These are phyloP conservation scores for Microvelia longipes DNA, from an alignment of 1,140 invertebrate genomes.

Conservation along the genomic window DNA sequence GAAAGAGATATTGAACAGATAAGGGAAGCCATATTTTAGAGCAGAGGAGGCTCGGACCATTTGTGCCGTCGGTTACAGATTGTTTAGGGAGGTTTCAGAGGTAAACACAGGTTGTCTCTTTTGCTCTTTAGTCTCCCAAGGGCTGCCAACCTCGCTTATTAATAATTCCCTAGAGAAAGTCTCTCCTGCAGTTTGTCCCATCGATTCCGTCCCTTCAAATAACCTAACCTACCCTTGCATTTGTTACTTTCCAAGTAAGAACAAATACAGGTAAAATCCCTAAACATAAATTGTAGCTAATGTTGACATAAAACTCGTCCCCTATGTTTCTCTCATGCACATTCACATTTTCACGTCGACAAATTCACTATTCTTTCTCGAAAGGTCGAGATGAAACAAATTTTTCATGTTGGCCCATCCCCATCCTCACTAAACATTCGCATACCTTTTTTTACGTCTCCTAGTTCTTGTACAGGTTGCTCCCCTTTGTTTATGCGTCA, in stretches of 20 bases:
- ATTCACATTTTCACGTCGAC: too few relatives aligned
- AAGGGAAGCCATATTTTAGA: neutral
- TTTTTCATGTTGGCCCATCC: too few relatives aligned
- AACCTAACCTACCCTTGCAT: neutral
- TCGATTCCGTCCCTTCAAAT: neutral
- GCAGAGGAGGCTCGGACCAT: neutral
- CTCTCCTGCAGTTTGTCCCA: neutral
- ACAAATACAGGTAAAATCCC: neutral
- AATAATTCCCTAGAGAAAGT: neutral
- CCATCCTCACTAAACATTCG: too few relatives aligned
- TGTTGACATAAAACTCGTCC: neutral
- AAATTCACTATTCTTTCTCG: too few relatives aligned
- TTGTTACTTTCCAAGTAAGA: neutral
- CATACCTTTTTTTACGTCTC: too few relatives aligned
- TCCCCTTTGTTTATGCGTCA: too few relatives aligned
- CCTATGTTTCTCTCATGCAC: neutral
- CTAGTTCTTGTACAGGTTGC: too few relatives aligned
- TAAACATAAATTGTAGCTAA: neutral
- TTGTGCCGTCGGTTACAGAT: neutral
- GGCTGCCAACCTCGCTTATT: neutral
- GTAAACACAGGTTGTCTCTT: neutral
- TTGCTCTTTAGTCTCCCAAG: neutral
- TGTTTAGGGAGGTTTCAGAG: neutral
- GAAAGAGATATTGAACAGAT: neutral
- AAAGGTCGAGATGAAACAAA: too few relatives aligned